These are phyloP conservation scores for Neoscelio sp. DNA, from an alignment of 2,888 invertebrate genomes.

Conservation along the genomic window DNA sequence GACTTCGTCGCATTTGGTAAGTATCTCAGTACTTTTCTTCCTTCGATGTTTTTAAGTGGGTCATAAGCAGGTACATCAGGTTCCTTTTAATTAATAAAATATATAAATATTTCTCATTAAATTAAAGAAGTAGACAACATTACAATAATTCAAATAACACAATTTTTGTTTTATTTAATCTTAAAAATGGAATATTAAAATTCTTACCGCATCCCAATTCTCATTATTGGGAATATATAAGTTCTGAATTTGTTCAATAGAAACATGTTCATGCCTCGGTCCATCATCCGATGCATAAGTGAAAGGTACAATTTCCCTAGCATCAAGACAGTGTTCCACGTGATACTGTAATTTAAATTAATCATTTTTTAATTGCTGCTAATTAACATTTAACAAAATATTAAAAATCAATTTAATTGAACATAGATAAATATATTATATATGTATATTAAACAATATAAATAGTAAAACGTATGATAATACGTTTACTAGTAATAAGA, in stretches of 20 bases:
- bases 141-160: no score
- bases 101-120: slow-evolving; percentile 11
- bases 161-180: no score
- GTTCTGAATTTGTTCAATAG: slow-evolving; percentile 30
- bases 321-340: slow-evolving; percentile 40
- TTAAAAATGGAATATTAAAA: no score
- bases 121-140: no score
- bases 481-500: no score
- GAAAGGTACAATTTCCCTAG: slow-evolving; percentile 18
- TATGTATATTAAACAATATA: slow-evolving; percentile 19
- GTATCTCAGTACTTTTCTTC: slow-evolving; percentile 45
- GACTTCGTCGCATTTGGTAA: slow-evolving; percentile 67
- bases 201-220: slow-evolving; percentile 59
- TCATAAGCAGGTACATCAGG: slow-evolving; percentile 63
- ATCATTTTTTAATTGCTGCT: neutral
- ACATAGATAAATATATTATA: neutral
- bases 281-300: slow-evolving; percentile 2
- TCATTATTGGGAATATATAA: slow-evolving; percentile 33
- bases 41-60: slow-evolving; percentile 58
- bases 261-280: neutral
- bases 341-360: slow-evolving; percentile 49
- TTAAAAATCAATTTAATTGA: neutral
- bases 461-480: no score
- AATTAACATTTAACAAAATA: neutral
- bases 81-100: slow-evolving; percentile 56